Conservation (phyloP, 2,888 invertebrate genomes). For the Bhutanitis thaidina region DNA sequence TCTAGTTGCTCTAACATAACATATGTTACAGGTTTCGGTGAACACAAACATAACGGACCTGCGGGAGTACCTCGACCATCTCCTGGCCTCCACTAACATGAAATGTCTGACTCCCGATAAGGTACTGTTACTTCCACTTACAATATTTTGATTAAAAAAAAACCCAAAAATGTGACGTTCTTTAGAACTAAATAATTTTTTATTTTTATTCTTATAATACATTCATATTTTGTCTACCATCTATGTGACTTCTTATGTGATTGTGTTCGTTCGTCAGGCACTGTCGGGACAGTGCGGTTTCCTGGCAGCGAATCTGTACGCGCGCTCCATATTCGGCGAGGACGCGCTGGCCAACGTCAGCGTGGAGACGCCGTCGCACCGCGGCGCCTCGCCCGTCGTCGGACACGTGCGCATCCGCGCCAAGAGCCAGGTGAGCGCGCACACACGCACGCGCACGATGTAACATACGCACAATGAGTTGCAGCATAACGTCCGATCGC, state of each 20-base stretch:
- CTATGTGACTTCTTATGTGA: background rate
- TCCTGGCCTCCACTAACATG: constrained; percentile 98
- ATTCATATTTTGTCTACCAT: too few species aligned
- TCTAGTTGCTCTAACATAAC: background rate
- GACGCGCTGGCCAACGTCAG: constrained; percentile 99
- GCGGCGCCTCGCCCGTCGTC: constrained; percentile 91
- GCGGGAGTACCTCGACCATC: constrained; percentile 94
- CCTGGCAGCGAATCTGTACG: constrained; percentile 99
- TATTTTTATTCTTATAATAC: too few species aligned
- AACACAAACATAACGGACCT: constrained; percentile 96
- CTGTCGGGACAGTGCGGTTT: constrained; percentile 98
- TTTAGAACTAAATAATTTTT: too few species aligned
- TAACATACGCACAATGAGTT: constrained; percentile 81
- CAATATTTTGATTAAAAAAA: too few species aligned
- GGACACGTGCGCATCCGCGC: constrained; percentile 99
- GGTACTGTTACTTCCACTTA: constrained; percentile 57
- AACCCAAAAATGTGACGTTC: too few species aligned
- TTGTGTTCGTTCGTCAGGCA: constrained; percentile 74
- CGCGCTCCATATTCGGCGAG: constrained; percentile 98
- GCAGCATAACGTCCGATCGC: too few species aligned
- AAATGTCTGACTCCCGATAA: constrained; percentile 98
- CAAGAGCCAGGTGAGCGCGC: constrained; percentile 91
- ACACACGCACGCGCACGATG: background rate
- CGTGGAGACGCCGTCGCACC: constrained; percentile 96
- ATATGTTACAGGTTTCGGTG: constrained; percentile 83